These are phyloP conservation scores for Eupithecia insigniata DNA, from an alignment of 2,888 invertebrate genomes.

Conservation along the genomic window DNA sequence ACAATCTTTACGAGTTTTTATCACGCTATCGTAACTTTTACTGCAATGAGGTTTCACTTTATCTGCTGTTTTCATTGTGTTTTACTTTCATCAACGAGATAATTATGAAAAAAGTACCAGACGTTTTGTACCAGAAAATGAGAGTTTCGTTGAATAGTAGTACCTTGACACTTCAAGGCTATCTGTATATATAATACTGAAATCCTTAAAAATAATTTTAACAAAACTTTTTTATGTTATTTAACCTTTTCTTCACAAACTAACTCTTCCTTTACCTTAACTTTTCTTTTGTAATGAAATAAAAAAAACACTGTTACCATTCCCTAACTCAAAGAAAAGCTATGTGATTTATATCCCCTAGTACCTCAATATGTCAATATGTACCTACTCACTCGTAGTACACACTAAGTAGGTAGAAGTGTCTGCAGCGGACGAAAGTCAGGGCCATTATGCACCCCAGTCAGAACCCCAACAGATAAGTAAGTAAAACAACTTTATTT, in stretches of 20 bases:
- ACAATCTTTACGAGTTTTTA: constrained; percentile 38
- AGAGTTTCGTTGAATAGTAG: constrained; percentile 23
- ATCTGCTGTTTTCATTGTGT: constrained; percentile 35
- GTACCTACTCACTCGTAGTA: constrained; percentile 8
- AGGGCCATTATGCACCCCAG: constrained; percentile 79
- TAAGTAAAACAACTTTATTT: constrained; percentile 84
- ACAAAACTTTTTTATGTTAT: neutral
- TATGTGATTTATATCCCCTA: constrained; percentile 19
- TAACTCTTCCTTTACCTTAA: neutral
- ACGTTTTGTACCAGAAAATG: constrained; percentile 23
- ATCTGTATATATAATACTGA: neutral
- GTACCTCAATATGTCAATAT: constrained; percentile 32
- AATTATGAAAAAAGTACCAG: constrained; percentile 28
- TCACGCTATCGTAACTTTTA: constrained; percentile 37
- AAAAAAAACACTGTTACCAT: neutral
- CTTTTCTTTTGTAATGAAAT: neutral
- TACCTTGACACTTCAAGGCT: constrained; percentile 5
- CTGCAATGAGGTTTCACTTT: constrained; percentile 37
- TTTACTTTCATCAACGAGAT: constrained; percentile 32
- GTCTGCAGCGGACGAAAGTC: constrained; percentile 48
- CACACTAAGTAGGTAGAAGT: constrained; percentile 23
- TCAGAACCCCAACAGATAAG: constrained; percentile 70
- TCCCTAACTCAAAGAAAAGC: neutral
- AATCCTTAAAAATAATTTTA: neutral
- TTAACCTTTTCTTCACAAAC: neutral